phyloP scores from a whole-genome alignment of 1,140 invertebrate species.

The Macrostomum lignano region DNA sequence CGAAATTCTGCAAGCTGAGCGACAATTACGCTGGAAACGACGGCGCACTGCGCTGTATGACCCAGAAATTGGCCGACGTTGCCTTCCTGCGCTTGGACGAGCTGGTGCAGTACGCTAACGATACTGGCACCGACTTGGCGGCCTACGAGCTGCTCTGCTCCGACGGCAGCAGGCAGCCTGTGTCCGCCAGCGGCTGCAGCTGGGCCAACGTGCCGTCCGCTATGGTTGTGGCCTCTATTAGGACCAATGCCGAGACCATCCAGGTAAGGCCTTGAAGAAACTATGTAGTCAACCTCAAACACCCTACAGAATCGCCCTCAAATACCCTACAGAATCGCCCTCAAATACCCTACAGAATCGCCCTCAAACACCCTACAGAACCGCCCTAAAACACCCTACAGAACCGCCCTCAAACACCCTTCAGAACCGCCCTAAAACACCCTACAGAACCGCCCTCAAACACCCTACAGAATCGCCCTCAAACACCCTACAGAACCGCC shows the following conservation, averaged over 20 bases:
- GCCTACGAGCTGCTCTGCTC: constrained; percentile 24
- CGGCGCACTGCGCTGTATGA: constrained; percentile 46
- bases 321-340: too few species aligned
- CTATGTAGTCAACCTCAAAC: too few species aligned
- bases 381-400: too few species aligned
- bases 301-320: not conserved
- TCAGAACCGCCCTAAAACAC: too few species aligned
- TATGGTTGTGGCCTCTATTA: constrained; percentile 55
- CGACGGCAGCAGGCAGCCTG: constrained; percentile 12
- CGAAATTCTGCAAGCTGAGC: constrained; percentile 42
- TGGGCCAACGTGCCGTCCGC: constrained; percentile 47
- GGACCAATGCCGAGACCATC: constrained; percentile 32
- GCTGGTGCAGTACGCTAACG: not conserved
- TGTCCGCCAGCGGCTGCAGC: constrained; percentile 30
- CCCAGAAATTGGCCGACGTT: constrained; percentile 1
- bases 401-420: too few species aligned
- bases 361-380: too few species aligned
- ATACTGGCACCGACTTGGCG: not conserved
- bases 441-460: too few species aligned
- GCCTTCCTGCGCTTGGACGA: constrained; percentile 5
- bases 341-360: too few species aligned
- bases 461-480: too few species aligned
- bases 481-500: too few species aligned
- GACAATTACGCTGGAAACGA: constrained; percentile 68
- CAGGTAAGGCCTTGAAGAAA: too few species aligned